phyloP scores from a whole-genome alignment of 2,113 vertebrate species.

The Rhynchopsitta pachyrhyncha region DNA sequence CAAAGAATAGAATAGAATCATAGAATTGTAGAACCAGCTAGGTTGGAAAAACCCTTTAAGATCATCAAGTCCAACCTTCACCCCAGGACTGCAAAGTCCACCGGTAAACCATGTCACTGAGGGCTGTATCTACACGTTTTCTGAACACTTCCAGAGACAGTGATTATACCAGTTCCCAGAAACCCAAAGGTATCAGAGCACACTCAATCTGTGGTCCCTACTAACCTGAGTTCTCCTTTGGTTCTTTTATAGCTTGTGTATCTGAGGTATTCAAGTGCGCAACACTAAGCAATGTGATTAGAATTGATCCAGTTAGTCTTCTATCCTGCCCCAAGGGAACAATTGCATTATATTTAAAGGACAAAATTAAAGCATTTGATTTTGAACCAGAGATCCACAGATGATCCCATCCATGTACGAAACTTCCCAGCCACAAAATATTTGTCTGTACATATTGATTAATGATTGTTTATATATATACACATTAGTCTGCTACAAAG shows the following conservation, averaged over 20 bases:
- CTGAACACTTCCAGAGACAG: not conserved
- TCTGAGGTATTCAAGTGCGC: not conserved
- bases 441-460: not conserved
- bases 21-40: not conserved
- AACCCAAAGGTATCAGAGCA: not conserved
- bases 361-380: not conserved
- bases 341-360: not conserved
- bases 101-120: not conserved
- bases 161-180: not conserved
- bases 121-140: not conserved
- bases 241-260: not conserved
- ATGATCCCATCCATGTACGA: not conserved
- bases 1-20: not conserved
- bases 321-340: not conserved
- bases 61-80: not conserved
- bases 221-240: not conserved
- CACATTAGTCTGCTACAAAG: not conserved
- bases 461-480: not conserved
- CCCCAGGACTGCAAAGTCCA: not conserved
- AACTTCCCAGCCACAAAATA: not conserved
- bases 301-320: conserved; percentile 12
- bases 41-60: not conserved
- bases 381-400: not conserved
- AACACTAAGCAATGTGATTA: conserved; percentile 1
- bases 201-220: not conserved